Base-by-base conservation (phyloP, 1,140 invertebrate genomes). In the Panulirus ornatus region DNA sequence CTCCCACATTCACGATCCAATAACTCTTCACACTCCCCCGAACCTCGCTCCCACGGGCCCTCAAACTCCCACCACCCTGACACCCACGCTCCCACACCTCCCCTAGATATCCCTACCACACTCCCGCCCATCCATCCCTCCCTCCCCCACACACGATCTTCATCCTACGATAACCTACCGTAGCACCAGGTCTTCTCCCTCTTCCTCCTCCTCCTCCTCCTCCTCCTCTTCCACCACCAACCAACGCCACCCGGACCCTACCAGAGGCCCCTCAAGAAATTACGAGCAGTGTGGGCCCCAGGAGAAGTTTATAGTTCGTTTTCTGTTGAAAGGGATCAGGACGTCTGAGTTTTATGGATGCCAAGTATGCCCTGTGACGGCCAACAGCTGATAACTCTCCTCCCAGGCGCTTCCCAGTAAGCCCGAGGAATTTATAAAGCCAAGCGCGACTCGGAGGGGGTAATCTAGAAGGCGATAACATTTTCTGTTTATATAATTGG, bases 321-420 rank as follows among this genome's bases (percentile, higher is more conserved):
- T 73, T 71, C 66, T 73, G 83, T 51, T 78, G 75, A 47, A 70
- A 71, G 30, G 66, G 40, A 42, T 44, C 16, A 22, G 30, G 40
- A 2, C 8, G 40, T 40, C 40, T 19, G 58, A 84, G 30, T 40
- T 84, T 73, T 73, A 84, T 84, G 83, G 66, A 14, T 73, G 19
- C 1, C 9, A 71, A 44, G 44, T 30, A 73, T 73, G 66, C 44
- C 44, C 16, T 5, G 0, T 44, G 83, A 47, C n/a, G 40, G 63
- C 38, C 19, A 36, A 42, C 66, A 47, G 63, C 44, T 70, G 40
- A 70, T 66, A 27, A 73, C 58, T 84, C 83, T 73, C n/a, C 27
- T 70, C 9, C 1, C 38, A 14, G 19, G n/a, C 42, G n/a, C 44
- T n/a, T 78, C 27, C 44, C n/a, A 0, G 27, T 75, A 9, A 40